phyloP scores from a whole-genome alignment of 2,888 invertebrate species.

The Venusia cambrica region DNA sequence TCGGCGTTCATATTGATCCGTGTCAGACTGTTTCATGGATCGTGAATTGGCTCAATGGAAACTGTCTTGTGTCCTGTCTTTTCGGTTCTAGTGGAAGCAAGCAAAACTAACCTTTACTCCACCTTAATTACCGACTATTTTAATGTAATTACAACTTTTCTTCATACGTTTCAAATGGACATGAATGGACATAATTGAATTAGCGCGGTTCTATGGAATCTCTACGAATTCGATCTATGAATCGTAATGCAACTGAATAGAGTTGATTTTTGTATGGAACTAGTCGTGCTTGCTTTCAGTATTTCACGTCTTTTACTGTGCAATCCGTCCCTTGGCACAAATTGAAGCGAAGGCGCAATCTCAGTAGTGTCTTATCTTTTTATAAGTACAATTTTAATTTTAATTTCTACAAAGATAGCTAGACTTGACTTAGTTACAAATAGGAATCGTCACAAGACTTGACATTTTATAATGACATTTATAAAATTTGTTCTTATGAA shows the following conservation, averaged over 20 bases:
- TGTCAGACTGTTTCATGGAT: too few species aligned
- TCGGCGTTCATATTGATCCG: too few species aligned
- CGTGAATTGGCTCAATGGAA: too few species aligned
- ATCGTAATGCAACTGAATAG: neutral
- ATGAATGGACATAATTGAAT: neutral
- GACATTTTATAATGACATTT: constrained; percentile 7
- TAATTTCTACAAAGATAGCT: constrained; percentile 22
- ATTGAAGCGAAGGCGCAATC: constrained; percentile 52
- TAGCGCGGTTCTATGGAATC: neutral
- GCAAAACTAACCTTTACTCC: too few species aligned
- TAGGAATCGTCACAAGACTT: constrained; percentile 15
- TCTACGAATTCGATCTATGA: neutral
- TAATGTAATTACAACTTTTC: too few species aligned
- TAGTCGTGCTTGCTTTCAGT: constrained; percentile 27
- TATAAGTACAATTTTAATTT: constrained; percentile 34
- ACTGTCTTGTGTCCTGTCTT: too few species aligned
- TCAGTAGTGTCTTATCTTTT: constrained; percentile 48
- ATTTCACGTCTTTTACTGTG: constrained; percentile 37
- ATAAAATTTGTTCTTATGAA: constrained; percentile 1
- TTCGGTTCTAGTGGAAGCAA: too few species aligned
- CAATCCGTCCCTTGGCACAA: constrained; percentile 70
- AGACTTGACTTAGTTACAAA: constrained; percentile 17
- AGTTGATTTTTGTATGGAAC: neutral
- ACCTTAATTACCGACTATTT: too few species aligned
- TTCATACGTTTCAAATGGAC: constrained; percentile 2